A percentile compares a stretch with the other conserved stretches of the same genome.
Conservation (phyloP, 2,797 vertebrate species). For the Novumbra hubbsi region DNA sequence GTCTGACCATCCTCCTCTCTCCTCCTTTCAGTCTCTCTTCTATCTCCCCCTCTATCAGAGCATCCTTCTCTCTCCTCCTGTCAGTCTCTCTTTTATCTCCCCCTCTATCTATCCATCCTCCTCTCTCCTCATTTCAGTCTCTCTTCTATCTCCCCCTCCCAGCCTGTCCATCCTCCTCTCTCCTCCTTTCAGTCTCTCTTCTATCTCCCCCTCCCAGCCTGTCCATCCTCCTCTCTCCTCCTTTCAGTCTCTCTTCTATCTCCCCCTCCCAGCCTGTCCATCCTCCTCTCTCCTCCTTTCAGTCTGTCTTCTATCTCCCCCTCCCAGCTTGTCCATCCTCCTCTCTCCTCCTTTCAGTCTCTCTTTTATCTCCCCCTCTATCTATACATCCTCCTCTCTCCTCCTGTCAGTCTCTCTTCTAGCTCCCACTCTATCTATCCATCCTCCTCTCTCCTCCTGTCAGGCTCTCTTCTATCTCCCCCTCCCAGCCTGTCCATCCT, state of each 20-base stretch:
- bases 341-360: background rate
- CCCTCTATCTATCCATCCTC: no score
- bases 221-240: no score
- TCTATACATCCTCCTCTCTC: background rate
- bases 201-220: no score
- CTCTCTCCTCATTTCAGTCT: background rate
- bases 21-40: background rate
- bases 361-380: background rate
- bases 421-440: no score
- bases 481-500: background rate
- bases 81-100: no score
- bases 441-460: no score
- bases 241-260: no score
- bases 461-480: no score
- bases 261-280: background rate
- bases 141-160: background rate
- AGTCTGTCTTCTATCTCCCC: no score
- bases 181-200: background rate
- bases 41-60: no score
- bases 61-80: no score
- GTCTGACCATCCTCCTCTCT: background rate
- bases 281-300: no score
- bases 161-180: background rate
- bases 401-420: background rate
- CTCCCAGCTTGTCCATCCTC: background rate